A percentile compares a stretch with the other conserved stretches of the same genome.
These are phyloP conservation scores for Merops nubicus DNA, from an alignment of 2,113 vertebrate genomes.

Conservation along the genomic window DNA sequence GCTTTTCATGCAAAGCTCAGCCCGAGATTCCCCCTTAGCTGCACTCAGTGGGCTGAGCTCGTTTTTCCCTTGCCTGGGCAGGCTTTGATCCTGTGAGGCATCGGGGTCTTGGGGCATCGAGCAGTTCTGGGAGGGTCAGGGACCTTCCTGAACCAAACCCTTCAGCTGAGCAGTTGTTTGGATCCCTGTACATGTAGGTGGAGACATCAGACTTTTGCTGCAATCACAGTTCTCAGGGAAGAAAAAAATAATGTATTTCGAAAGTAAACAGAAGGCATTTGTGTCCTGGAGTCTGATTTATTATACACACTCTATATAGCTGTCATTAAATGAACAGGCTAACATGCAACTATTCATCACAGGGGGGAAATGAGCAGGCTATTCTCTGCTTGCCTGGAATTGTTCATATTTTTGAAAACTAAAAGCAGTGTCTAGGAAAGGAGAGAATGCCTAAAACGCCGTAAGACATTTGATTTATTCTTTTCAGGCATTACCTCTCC, in stretches of 20 bases:
- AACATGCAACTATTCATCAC: conserved; percentile 86
- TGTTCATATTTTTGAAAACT: conserved; percentile 72
- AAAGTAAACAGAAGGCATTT: conserved; percentile 54
- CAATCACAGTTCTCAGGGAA: not conserved
- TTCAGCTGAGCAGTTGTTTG: not conserved
- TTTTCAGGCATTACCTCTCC: conserved; percentile 16
- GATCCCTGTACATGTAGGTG: not conserved
- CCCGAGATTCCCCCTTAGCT: not conserved
- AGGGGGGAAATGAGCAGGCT: conserved; percentile 79
- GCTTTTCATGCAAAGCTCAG: conserved; percentile 4
- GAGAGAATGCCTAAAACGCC: conserved; percentile 19
- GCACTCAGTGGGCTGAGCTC: not conserved
- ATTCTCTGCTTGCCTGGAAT: conserved; percentile 84
- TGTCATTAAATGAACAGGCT: conserved; percentile 85
- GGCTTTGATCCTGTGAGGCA: not conserved
- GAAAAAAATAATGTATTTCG: not conserved
- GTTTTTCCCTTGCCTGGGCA: not conserved
- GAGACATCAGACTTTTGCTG: not conserved
- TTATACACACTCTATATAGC: conserved; percentile 80
- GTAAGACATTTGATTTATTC: conserved; percentile 35
- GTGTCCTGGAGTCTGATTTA: conserved; percentile 75
- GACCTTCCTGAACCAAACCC: not conserved
- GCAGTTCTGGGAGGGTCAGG: not conserved
- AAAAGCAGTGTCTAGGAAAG: conserved; percentile 33
- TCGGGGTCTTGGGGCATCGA: not conserved